Percentiles rank a stretch among this genome's conserved stretches.
Evolutionary conservation across 2,797 vertebrate genomes (phyloP).

Genomic region (Otolemur crassicaudatus): DNA sequence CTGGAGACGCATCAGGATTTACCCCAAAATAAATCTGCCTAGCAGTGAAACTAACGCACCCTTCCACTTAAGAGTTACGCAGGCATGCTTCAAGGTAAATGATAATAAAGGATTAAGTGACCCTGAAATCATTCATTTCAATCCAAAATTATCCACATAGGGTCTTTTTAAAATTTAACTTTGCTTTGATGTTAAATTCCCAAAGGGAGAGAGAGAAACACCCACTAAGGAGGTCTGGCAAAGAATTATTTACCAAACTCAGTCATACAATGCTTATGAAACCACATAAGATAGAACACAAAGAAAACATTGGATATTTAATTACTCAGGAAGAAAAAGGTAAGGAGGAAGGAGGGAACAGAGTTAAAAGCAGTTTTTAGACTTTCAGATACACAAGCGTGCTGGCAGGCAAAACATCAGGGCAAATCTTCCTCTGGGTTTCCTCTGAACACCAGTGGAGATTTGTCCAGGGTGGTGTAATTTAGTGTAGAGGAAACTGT

Average conservation of each 20-base stretch:
- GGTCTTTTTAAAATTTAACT: neutral
- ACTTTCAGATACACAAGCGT: neutral
- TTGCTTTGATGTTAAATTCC: neutral
- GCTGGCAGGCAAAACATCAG: neutral
- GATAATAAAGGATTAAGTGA: neutral
- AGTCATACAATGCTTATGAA: constrained; percentile 30
- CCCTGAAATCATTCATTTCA: neutral
- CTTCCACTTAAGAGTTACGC: neutral
- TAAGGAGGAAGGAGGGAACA: neutral
- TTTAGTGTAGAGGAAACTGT: neutral
- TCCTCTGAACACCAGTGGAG: neutral
- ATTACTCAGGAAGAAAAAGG: neutral
- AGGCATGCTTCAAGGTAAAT: neutral
- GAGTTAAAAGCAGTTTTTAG: neutral
- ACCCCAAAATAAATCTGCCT: neutral
- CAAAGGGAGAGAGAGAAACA: neutral
- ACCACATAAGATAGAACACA: neutral
- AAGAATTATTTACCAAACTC: constrained; percentile 52
- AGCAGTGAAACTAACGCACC: neutral
- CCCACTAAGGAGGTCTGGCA: neutral
- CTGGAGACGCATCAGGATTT: neutral
- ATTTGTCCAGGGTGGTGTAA: neutral
- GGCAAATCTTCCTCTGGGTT: neutral
- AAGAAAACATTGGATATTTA: neutral
- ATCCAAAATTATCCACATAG: neutral